Conservation (phyloP, 2,888 invertebrate genomes). For the Prenolepis imparis region DNA sequence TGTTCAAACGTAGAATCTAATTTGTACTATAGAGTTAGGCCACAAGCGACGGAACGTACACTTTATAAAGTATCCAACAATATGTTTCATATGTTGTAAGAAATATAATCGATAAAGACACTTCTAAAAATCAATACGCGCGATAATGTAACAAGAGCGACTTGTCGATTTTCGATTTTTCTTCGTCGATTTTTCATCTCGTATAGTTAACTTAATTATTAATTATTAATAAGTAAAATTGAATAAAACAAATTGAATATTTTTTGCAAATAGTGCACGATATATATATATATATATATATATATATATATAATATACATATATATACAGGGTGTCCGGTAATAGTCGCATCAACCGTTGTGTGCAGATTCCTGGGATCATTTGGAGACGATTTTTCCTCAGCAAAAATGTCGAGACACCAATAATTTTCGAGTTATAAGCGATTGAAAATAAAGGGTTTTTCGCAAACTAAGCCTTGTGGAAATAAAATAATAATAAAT, state of each 20-base stretch:
- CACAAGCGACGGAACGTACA: constrained; percentile 44
- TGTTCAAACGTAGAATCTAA: constrained; percentile 36
- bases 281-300: no score
- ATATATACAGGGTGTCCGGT: no score
- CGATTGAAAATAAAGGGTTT: no score
- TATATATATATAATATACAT: no score
- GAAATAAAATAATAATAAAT: no score
- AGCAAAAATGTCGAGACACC: no score
- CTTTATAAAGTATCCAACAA: constrained; percentile 23
- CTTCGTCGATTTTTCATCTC: background rate
- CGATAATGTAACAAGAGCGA: background rate
- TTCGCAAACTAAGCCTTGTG: no score
- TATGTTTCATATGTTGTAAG: background rate
- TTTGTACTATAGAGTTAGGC: constrained; percentile 56
- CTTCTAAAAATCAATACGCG: background rate
- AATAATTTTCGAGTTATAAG: no score
- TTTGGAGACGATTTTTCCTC: no score
- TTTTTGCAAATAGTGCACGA: background rate
- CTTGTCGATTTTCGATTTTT: background rate
- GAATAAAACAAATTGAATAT: background rate
- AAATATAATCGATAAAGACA: constrained; percentile 22
- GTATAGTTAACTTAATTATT: background rate
- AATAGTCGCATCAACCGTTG: no score
- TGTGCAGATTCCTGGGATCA: no score
- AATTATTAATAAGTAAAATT: background rate